A percentile compares a stretch with the other conserved stretches of the same genome.
These are phyloP conservation scores for Coluber constrictor DNA, from an alignment of 2,797 vertebrate genomes.

Conservation along the genomic window DNA sequence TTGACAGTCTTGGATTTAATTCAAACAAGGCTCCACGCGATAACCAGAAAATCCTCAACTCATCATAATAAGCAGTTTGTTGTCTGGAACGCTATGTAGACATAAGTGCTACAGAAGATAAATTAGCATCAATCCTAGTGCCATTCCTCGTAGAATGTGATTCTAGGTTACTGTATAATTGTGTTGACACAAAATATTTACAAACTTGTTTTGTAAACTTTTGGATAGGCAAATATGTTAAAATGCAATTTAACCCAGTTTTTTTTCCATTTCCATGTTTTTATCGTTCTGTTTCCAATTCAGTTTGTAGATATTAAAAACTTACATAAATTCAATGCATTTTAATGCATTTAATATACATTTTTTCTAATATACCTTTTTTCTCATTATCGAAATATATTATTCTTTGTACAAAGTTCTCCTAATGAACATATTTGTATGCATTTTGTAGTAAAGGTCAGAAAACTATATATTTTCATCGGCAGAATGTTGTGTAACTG, in stretches of 20 bases:
- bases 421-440: not conserved
- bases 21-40: not conserved
- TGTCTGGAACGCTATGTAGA: constrained; percentile 17
- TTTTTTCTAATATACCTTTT: not conserved
- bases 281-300: not conserved
- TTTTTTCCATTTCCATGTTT: not conserved
- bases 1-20: constrained; percentile 21
- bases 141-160: not conserved
- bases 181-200: not conserved
- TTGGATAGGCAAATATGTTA: not conserved
- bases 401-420: not conserved
- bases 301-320: not conserved
- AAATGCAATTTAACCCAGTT: not conserved
- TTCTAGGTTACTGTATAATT: constrained; percentile 8
- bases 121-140: constrained; percentile 27
- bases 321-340: not conserved
- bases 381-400: not conserved
- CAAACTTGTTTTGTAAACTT: not conserved
- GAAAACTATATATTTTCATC: not conserved
- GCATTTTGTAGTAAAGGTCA: not conserved
- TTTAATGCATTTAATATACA: not conserved
- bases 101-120: not conserved
- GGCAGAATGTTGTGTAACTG: not conserved
- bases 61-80: constrained; percentile 17
- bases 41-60: not conserved